phyloP scores from a whole-genome alignment of 1,140 invertebrate species.

The Nephila pilipes region DNA sequence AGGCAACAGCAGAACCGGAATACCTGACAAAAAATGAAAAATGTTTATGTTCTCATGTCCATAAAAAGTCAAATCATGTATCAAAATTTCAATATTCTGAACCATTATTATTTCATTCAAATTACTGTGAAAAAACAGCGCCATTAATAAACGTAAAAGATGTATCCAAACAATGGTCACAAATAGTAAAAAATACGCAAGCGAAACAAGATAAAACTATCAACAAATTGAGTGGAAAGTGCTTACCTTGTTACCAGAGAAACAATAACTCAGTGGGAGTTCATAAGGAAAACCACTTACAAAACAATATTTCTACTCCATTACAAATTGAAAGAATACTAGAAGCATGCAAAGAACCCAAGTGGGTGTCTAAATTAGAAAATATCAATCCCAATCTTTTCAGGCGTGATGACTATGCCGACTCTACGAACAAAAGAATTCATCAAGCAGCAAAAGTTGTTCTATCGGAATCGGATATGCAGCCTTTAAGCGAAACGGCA shows the following conservation, averaged over 20 bases:
- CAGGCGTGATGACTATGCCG: neutral
- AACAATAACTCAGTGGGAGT: neutral
- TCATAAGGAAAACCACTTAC: neutral
- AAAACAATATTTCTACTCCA: neutral
- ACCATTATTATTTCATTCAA: neutral
- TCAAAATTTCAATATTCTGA: constrained; percentile 12
- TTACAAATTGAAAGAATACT: neutral
- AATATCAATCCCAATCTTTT: neutral
- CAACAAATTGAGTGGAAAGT: neutral
- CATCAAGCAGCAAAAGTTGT: neutral
- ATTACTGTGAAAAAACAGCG: neutral
- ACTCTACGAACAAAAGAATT: neutral
- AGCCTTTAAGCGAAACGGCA: neutral
- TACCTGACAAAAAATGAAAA: neutral
- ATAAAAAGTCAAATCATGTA: neutral
- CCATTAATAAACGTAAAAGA: neutral
- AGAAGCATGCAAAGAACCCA: neutral
- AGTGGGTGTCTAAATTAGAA: neutral
- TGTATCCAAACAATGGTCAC: neutral
- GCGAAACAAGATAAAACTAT: neutral
- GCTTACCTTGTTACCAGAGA: neutral
- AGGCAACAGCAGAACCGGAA: no score
- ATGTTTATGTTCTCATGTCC: neutral
- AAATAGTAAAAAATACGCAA: neutral
- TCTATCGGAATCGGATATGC: neutral